Base-by-base conservation (phyloP, 2,888 invertebrate genomes). In the Lasioglossum oenotherae region DNA sequence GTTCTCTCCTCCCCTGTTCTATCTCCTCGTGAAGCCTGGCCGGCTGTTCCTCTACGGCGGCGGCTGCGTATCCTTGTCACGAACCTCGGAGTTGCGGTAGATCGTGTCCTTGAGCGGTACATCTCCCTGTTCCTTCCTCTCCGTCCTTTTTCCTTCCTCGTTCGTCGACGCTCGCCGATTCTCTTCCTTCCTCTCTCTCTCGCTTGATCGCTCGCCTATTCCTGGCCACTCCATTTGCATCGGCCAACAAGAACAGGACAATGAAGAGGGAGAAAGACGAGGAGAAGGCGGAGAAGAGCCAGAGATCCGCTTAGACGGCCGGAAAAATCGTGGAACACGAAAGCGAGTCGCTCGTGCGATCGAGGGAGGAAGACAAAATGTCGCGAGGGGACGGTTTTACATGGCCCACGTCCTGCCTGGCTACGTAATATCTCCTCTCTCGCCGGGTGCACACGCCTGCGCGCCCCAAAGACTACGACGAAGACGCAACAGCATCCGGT, bases 101-200 rank as follows among this genome's bases (percentile, higher is more conserved):
- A 91, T 90, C 91, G 88, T 93, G 93, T 92, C 93, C 93, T 93
- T 93, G 93, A 90, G 88, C 92, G 88, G 86, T 87, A 88, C 89
- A 90, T 83, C 85, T 84, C 79, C 82, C 71, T 64, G 72, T 72
- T 88, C 85, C 75, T 82, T 87, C 89, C 85, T 88, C 84, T 72
- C 41, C 60, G 78, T 92, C 87, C 76, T 84, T 85, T 87, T 81
- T 79, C 85, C 77, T 74, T 69, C 74, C 67, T 82, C 38, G n/a
- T 67, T 86, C 84, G 64, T 84, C 82, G 88, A 80, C 84, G 85
- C 60, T 78, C 67, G 77, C 75, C 38, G 74, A 27, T 27, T 14
- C 27, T n/a, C 64, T 38, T 79, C 69, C 72, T 79, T 80, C 72
- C 72, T 14, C 44, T 72, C 44, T 72, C 2, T 23, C 31, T 16